These are phyloP conservation scores for Xestia xanthographa DNA, from an alignment of 2,888 invertebrate genomes.

Conservation along the genomic window DNA sequence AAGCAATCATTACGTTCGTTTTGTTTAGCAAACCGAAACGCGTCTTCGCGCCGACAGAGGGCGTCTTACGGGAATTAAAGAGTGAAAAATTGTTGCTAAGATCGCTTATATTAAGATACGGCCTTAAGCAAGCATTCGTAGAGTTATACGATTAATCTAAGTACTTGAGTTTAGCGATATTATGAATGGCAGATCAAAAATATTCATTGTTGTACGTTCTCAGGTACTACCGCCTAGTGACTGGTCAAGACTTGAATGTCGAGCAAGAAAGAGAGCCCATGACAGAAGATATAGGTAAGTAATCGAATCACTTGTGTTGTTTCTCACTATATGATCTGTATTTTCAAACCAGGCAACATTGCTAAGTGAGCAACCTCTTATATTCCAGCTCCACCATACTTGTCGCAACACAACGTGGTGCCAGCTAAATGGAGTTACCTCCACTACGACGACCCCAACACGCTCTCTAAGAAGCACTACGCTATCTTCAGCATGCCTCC, in stretches of 20 bases:
- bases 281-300: conserved; percentile 91
- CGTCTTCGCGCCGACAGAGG: background rate
- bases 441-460: conserved; percentile 83
- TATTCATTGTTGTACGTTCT: background rate
- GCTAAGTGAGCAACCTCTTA: background rate
- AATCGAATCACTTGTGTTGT: background rate
- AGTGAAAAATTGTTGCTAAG: background rate
- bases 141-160: background rate
- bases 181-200: background rate
- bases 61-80: background rate
- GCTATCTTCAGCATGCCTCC: conserved; percentile 94
- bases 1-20: background rate
- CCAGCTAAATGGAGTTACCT: conserved; percentile 96
- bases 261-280: conserved; percentile 93
- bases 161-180: background rate
- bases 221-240: conserved; percentile 92
- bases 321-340: background rate
- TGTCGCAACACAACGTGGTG: conserved; percentile 95
- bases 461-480: conserved; percentile 90
- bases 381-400: conserved; percentile 94
- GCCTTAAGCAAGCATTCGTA: background rate
- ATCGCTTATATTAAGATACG: background rate
- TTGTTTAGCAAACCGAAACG: background rate
- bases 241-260: conserved; percentile 91
- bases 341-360: background rate